phyloP scores from a whole-genome alignment of 1,140 invertebrate genomes.

The Papilio aristodemus region DNA sequence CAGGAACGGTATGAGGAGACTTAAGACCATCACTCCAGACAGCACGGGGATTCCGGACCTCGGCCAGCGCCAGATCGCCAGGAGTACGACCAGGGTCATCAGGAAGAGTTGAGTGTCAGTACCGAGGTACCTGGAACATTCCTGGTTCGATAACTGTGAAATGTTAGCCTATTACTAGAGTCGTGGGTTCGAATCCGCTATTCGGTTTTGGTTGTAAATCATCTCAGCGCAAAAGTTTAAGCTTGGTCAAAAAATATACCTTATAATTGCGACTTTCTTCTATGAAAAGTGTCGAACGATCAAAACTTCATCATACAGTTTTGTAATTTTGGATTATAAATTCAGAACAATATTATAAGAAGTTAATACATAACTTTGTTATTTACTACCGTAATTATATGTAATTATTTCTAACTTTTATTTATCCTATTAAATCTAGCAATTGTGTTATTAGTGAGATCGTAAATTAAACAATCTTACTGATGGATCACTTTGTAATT shows the following conservation, averaged over 20 bases:
- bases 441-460: not conserved
- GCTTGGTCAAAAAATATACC: too few species aligned
- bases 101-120: conserved; percentile 73
- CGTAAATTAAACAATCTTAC: not conserved
- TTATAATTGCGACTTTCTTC: too few species aligned
- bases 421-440: not conserved
- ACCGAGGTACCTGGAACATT: conserved; percentile 64
- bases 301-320: too few species aligned
- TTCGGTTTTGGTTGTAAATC: too few species aligned
- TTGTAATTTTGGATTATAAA: too few species aligned
- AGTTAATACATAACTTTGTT: not conserved
- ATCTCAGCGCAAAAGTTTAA: too few species aligned
- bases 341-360: too few species aligned
- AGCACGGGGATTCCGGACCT: conserved; percentile 59
- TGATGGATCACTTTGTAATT: not conserved
- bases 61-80: conserved; percentile 73
- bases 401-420: not conserved
- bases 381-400: not conserved
- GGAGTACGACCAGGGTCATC: conserved; percentile 61
- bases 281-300: too few species aligned
- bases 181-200: too few species aligned
- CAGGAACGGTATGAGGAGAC: conserved; percentile 68
- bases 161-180: too few species aligned
- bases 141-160: not conserved
- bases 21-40: conserved; percentile 60